A percentile compares a stretch with the other conserved stretches of the same genome.
These are phyloP conservation scores for Corythornis leucogaster DNA, from an alignment of 2,797 vertebrate genomes.

Conservation along the genomic window DNA sequence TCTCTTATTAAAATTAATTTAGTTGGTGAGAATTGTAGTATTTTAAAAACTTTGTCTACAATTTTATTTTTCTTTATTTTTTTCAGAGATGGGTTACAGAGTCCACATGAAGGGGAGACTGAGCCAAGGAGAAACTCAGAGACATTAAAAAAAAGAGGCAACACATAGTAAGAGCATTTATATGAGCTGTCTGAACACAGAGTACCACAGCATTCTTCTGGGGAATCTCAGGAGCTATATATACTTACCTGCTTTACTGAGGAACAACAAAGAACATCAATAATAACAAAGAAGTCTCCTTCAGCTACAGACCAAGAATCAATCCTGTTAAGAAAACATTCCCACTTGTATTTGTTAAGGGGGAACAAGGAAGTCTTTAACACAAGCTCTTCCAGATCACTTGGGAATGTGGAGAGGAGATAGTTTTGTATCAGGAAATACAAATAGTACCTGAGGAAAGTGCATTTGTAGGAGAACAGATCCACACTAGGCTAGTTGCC, in stretches of 20 bases:
- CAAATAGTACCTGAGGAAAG: not conserved
- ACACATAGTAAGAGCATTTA: slow-evolving; percentile 27
- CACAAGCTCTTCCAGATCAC: not conserved
- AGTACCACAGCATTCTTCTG: slow-evolving; percentile 15
- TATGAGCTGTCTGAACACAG: slow-evolving; percentile 1
- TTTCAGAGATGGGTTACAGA: slow-evolving; percentile 23
- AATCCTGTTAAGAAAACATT: slow-evolving; percentile 13
- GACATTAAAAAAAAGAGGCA: slow-evolving; percentile 13
- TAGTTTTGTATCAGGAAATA: not conserved
- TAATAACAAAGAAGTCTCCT: slow-evolving; percentile 2
- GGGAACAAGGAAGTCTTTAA: not conserved
- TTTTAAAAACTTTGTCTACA: not conserved
- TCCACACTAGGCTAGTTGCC: not conserved
- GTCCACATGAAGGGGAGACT: not conserved
- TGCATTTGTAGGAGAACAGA: not conserved
- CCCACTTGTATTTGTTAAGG: not conserved
- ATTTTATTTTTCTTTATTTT: not conserved
- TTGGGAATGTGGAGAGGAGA: not conserved
- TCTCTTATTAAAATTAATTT: not conserved
- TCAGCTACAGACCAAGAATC: slow-evolving; percentile 7
- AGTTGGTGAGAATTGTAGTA: not conserved
- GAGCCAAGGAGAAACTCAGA: slow-evolving; percentile 26
- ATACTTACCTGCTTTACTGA: not conserved
- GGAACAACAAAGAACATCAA: not conserved
- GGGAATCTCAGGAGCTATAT: not conserved